Conservation (phyloP, 2,113 vertebrate genomes). For the Apteryx owenii region DNA sequence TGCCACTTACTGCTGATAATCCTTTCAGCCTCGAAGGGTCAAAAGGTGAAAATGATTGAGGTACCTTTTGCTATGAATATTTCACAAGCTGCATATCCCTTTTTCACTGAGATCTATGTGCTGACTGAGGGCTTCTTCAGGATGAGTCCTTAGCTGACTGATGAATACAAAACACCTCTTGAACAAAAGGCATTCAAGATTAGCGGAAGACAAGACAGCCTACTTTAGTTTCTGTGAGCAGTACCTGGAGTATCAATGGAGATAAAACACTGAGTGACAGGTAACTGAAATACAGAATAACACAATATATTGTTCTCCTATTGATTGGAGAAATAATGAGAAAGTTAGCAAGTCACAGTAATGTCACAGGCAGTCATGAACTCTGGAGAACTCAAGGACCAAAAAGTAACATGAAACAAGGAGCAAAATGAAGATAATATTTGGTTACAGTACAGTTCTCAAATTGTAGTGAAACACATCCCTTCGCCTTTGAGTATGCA, state of each 20-base stretch:
- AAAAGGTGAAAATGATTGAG: slow-evolving; percentile 86
- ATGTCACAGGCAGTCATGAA: slow-evolving; percentile 82
- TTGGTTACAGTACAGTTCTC: slow-evolving; percentile 89
- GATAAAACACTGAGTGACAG: slow-evolving; percentile 87
- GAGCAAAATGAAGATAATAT: slow-evolving; percentile 91
- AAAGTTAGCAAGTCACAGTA: slow-evolving; percentile 77
- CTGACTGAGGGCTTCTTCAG: slow-evolving; percentile 93
- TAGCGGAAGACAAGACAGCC: slow-evolving; percentile 87
- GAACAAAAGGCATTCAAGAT: slow-evolving; percentile 90
- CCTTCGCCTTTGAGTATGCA: slow-evolving; percentile 85
- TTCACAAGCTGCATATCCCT: slow-evolving; percentile 84
- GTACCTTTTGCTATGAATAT: slow-evolving; percentile 87
- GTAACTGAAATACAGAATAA: slow-evolving; percentile 82
- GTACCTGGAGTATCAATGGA: slow-evolving; percentile 84
- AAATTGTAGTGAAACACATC: slow-evolving; percentile 91
- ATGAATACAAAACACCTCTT: slow-evolving; percentile 90
- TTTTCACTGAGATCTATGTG: slow-evolving; percentile 82
- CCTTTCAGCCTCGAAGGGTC: slow-evolving; percentile 74
- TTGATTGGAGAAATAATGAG: slow-evolving; percentile 85
- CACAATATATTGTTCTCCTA: slow-evolving; percentile 87
- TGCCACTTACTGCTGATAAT: slow-evolving; percentile 56
- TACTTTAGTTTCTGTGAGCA: slow-evolving; percentile 88
- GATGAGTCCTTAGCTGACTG: slow-evolving; percentile 91
- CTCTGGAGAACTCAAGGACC: slow-evolving; percentile 85
- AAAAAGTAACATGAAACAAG: slow-evolving; percentile 94